These are phyloP conservation scores for Alcis repandata DNA, from an alignment of 2,888 invertebrate species.

Conservation along the genomic window DNA sequence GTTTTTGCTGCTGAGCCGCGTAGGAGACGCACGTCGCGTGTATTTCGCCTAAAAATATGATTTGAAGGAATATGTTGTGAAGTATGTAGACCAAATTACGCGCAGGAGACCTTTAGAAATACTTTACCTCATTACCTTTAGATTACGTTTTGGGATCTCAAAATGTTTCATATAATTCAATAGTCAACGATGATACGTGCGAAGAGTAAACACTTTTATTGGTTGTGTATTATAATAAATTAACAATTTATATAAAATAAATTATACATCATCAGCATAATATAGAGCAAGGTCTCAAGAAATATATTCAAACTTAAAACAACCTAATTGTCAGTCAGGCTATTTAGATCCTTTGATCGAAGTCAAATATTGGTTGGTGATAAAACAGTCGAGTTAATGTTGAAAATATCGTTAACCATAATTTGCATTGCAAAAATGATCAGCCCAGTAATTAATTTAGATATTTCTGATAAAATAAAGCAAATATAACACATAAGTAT, in stretches of 20 bases:
- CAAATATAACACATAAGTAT: too few relatives aligned
- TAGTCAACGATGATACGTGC: background rate
- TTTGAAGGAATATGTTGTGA: too few relatives aligned
- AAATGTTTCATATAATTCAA: background rate
- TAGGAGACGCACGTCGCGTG: too few relatives aligned
- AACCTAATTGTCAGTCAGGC: slow-evolving; percentile 22
- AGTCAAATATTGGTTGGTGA: slow-evolving; percentile 8
- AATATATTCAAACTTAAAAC: slow-evolving; percentile 10
- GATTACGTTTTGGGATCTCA: background rate
- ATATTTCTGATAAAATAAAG: slow-evolving; percentile 17
- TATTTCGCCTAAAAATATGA: too few relatives aligned
- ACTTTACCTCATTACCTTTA: too few relatives aligned
- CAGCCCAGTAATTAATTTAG: slow-evolving; percentile 5
- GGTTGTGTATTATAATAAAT: slow-evolving; percentile 25
- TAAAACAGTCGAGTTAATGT: slow-evolving; percentile 23
- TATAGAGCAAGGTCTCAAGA: slow-evolving; percentile 25
- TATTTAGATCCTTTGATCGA: slow-evolving; percentile 16
- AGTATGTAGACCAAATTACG: too few relatives aligned
- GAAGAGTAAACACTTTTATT: slow-evolving; percentile 9
- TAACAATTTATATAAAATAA: slow-evolving; percentile 9
- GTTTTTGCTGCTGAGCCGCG: too few relatives aligned
- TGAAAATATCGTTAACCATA: slow-evolving; percentile 21
- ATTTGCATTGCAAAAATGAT: slow-evolving; percentile 30
- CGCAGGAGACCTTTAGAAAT: too few relatives aligned
- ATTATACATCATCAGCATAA: slow-evolving; percentile 15